A percentile compares a stretch with the other conserved stretches of the same genome.
Evolutionary conservation across 2,113 vertebrate genomes (phyloP).

Genomic region (Caretta caretta): DNA sequence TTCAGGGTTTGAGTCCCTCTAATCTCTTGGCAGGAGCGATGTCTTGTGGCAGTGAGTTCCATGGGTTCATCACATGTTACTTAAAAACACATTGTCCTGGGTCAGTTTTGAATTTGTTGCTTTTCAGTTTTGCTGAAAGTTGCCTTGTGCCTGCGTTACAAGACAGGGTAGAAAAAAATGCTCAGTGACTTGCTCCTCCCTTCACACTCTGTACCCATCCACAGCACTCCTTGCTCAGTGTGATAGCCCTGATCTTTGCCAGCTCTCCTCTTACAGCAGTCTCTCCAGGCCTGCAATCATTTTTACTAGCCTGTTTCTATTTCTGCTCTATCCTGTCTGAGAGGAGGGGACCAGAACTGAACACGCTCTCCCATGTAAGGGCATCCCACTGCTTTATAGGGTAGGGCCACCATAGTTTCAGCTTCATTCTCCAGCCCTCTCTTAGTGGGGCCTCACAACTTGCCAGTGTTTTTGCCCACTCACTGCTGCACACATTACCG

Average conservation of each 20-base stretch:
- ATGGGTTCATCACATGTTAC: background rate
- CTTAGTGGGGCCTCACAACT: background rate
- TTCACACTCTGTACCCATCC: too few species aligned
- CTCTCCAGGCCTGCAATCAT: background rate
- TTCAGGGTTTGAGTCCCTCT: background rate
- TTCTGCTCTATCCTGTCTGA: background rate
- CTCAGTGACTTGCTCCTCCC: background rate
- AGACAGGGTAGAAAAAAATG: background rate
- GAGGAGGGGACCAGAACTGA: background rate
- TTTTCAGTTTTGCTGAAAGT: background rate
- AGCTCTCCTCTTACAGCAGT: background rate
- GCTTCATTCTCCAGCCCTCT: background rate
- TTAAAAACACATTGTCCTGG: background rate
- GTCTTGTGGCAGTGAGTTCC: background rate
- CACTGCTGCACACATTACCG: background rate
- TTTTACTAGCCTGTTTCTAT: background rate
- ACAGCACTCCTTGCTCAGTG: background rate
- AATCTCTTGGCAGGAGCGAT: background rate
- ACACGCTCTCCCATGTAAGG: background rate
- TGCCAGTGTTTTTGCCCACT: background rate
- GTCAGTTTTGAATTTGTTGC: background rate
- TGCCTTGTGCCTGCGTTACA: background rate
- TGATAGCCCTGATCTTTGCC: background rate
- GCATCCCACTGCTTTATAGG: background rate
- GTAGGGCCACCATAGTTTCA: background rate